Percentiles rank a stretch among this genome's conserved stretches.
Evolutionary conservation across 2,888 invertebrate genomes (phyloP).

Genomic region (Choristoneura rosaceana): DNA sequence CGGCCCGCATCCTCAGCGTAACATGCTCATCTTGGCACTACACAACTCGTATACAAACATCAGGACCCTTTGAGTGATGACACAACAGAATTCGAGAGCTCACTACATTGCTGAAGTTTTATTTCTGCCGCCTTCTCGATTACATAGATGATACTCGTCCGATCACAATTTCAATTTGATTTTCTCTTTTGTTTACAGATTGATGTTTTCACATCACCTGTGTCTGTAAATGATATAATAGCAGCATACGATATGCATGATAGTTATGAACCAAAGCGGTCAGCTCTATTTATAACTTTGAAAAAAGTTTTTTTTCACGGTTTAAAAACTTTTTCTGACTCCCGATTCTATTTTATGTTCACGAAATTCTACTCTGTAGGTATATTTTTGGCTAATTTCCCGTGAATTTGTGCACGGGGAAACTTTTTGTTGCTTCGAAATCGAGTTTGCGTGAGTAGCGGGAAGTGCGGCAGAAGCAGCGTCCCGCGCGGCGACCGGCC

Average conservation of each 20-base stretch:
- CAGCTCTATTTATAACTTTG: not conserved
- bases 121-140: not conserved
- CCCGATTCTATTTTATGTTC: not conserved
- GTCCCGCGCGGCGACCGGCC: conserved; percentile 23
- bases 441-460: conserved; percentile 5
- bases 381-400: not conserved
- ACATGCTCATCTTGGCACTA: not conserved
- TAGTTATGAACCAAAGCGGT: not conserved
- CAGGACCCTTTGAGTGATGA: not conserved
- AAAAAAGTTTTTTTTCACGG: not conserved
- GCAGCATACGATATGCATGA: not conserved
- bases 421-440: not conserved
- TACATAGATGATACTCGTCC: too few relatives aligned
- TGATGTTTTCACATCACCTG: not conserved
- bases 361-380: too few relatives aligned
- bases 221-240: not conserved
- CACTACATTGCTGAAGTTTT: conserved; percentile 10
- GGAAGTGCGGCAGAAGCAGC: not conserved
- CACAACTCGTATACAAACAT: not conserved
- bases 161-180: conserved; percentile 16
- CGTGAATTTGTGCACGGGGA: not conserved
- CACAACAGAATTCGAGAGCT: not conserved
- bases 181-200: not conserved
- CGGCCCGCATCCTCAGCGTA: conserved; percentile 28
- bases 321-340: not conserved